Evolutionary conservation across 2,797 vertebrate species (phyloP), one percentile per base, ranked within the genome.

Genomic region (Loris lydekkerianus): DNA sequence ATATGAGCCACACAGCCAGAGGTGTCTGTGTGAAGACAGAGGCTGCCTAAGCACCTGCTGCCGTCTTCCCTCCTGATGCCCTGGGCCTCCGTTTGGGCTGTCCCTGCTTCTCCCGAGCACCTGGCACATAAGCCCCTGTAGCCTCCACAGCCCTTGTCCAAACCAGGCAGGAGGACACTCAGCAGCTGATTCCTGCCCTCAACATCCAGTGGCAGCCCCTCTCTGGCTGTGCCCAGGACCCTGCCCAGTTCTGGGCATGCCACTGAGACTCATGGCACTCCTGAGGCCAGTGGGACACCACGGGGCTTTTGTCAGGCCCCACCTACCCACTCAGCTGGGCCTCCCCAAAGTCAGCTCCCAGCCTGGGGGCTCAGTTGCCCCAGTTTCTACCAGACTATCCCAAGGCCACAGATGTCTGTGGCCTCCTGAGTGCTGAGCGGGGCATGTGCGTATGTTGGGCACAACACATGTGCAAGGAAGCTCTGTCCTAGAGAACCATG

Each of bases 21-120:
- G 56, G 5, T 4, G 23, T 75, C 77, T 63, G 27, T 37, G 9
- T n/a, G 34, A 73, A 40, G 76, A 56, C 21, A 6, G n/a, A 29
- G 0, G 29, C 27, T 37, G 40, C 3, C 5, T 23, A 2, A 40
- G 65, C 13, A 3, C 60, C 60, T 0, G 0, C 72, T 40, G 58
- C n/a, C 27, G 1, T 20, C 43, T 4, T 10, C n/a, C 56, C n/a
- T 23, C 18, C n/a, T 21, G 20, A 15, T 3, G 14, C 1, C 34
- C 10, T 0, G 34, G 56, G 56, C 34, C 78, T 37, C 34, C 8
- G 34, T 37, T 40, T 25, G 15, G 60, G 25, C 43, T 4, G 1
- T 18, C 11, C 13, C 18, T 14, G 0, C 89, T 82, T 14, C 29
- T 29, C 61, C 58, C 17, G 58, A 65, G 76, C 46, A 29, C 46